Evolutionary conservation across 2,888 invertebrate genomes (phyloP), one percentile per base, ranked within the genome.

Genomic region (Watsonalla binaria): DNA sequence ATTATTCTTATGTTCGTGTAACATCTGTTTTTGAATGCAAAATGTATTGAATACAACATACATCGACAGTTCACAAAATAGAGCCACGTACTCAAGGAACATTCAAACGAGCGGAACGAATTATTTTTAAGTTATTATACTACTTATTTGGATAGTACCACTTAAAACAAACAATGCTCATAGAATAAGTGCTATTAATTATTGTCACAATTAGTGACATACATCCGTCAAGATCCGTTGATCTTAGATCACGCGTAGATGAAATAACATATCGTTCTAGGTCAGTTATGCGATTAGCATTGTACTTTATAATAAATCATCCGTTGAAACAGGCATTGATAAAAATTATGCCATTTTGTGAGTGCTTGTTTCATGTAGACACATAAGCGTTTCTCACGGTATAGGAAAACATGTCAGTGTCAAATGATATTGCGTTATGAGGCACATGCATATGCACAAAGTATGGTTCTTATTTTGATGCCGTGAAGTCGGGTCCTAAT

Each of bases 201-300:
- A 37, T 49, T 39, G 49, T 49, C 49, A 15, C 34, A 14, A 37
- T 49, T 49, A 37, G 49, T 49, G 49, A 33, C 49, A 49, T 14
- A 49, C 14, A 48, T 37, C 34, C n/a, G 48, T 48, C 48, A 48
- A 48, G 35, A 39, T 49, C 37, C 9, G 14, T 49, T 15, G 42
- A 42, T 8, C 5, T 11, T 8, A 11, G 42, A 42, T 42, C 42
- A 42, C 42, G 42, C 42, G 42, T 2, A 8, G 42, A 42, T 42
- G 42, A 11, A 42, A 42, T 39, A 42, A 42, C 11, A 8, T 42
- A 8, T 42, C 42, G 42, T 42, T 42, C 42, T 42, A 42, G 42
- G 42, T 42, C 42, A 42, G 9, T 11, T 42, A 42, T 42, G 42
- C 42, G 8, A 42, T 42, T 42, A 42, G 42, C 11, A 11, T 42